phyloP scores from a whole-genome alignment of 2,113 vertebrate species.

The Octodon degus region DNA sequence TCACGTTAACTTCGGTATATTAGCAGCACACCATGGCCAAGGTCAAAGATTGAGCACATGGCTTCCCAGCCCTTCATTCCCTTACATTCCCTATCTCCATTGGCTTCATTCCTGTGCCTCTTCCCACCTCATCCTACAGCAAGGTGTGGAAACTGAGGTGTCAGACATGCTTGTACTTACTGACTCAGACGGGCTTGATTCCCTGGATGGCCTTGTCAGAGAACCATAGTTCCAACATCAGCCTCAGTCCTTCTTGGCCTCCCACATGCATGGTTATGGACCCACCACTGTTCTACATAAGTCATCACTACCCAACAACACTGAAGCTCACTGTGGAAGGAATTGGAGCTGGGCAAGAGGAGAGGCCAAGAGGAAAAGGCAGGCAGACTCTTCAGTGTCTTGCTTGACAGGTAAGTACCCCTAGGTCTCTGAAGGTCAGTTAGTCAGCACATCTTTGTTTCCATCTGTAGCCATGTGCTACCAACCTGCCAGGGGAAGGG shows the following conservation, averaged over 20 bases:
- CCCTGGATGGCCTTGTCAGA: not conserved
- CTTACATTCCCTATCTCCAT: not conserved
- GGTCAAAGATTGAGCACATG: not conserved
- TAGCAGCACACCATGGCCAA: not conserved
- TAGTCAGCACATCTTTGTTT: not conserved
- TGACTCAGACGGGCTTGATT: not conserved
- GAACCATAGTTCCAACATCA: not conserved
- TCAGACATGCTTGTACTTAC: not conserved
- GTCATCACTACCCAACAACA: not conserved
- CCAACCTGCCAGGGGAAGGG: not conserved
- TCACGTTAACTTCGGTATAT: not conserved
- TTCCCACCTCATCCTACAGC: fast-evolving
- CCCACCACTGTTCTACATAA: not conserved
- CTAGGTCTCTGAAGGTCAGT: not conserved
- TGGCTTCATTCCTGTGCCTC: not conserved
- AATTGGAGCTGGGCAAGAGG: not conserved
- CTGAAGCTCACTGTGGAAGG: not conserved
- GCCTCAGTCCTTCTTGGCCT: not conserved
- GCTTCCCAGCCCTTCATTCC: not conserved
- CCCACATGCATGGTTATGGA: fast-evolving
- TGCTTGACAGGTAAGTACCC: not conserved
- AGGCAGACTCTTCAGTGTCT: not conserved
- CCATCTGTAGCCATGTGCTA: not conserved
- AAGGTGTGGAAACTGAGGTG: not conserved
- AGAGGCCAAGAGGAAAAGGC: not conserved